Base-by-base conservation (phyloP, 1,140 invertebrate species). In the Leptonema lineaticorne region DNA sequence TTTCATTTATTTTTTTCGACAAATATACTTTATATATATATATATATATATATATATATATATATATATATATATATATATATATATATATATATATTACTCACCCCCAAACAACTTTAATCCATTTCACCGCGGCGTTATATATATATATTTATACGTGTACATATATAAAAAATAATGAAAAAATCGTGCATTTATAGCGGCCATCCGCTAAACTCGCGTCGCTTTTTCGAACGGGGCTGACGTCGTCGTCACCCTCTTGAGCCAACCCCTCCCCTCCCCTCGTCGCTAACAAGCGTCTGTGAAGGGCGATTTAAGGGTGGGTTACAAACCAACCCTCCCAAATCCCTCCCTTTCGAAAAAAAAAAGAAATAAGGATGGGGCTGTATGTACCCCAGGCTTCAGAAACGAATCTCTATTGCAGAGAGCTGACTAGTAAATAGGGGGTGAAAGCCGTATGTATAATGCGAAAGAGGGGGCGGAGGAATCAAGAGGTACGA, bases 401-500 rank as follows among this genome's bases (percentile, higher is more conserved):
- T 48, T 48, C 22, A 60, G 58, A 63, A 69, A 69, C 50, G 68
- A 69, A 65, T 57, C 56, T 67, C 67, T 66, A 68, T 68, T 24
- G 30, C 45, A 58, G 57, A n/a, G n/a, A 46, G 28, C 33, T 18
- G 62, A 56, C 45, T 63, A 50, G 66, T 68, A 71, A 68, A 68
- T 68, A 71, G 66, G 67, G 62, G 58, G 67, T 68, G 67, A 69
- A 67, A 71, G 68, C 62, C 70, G 70, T 72, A 41, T 72, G 70
- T 59, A 64, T 67, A 63, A 41, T 37, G 46, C 9, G 70, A 56
- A 63, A 18, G 46, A 48, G 70, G 62, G 66, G 70, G 70, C 48
- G 45, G 70, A 63, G 45, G 70, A 63, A 66, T 69, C 67, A 48
- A 67, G 67, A 71, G 70, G 70, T 71, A 48, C 46, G 58, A 29